Evolutionary conservation across 2,113 vertebrate species (phyloP), one percentile per base, ranked within the genome.

Genomic region (Galbula dea): DNA sequence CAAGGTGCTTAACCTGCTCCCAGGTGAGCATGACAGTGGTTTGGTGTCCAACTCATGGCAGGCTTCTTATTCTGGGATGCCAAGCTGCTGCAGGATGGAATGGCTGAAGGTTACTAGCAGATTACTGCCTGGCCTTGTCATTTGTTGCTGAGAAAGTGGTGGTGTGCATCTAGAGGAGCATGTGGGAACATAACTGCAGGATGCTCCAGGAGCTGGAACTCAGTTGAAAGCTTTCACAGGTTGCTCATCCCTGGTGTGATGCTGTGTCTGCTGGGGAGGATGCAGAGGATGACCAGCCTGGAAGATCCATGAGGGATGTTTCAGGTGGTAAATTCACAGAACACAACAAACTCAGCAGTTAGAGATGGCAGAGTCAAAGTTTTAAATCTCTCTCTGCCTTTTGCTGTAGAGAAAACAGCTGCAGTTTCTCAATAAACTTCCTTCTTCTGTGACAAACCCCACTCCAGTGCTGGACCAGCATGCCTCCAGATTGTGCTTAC

Each of bases 401-500:
- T 29, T 34, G 16, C 4, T 43, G 27, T 18, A 7, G 37, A 26
- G 51, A 45, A 36, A 55, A 48, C 10, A 1, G 7, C 17, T 52
- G 41, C 5, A 2, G 11, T 34, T 61, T 59, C 48, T 66, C 41
- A 16, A 3, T 19, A 4, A 51, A 18, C 61, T 45, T 62, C 41
- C 36, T 82, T n/a, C 51, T 48, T 10, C 12, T 1, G 1, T 41
- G 10, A 6, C 17, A 32, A 19, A 22, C 11, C 16, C 15, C 0
- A 1, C 30, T 11, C 32, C 9, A 34, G 2, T 82, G 34, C 21
- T 52, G 55, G 18, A 20, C 8, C 32, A n/a, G 2, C 7, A 15
- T 62, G 39, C 45, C 36, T 59, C 59, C 9, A 12, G 48, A 3
- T 12, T 7, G 48, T 11, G 0, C 24, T n/a, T 30, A 6, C 2